A percentile compares a stretch with the other conserved stretches of the same genome.
phyloP scores from a whole-genome alignment of 2,888 invertebrate genomes.

The Amiota minor region DNA sequence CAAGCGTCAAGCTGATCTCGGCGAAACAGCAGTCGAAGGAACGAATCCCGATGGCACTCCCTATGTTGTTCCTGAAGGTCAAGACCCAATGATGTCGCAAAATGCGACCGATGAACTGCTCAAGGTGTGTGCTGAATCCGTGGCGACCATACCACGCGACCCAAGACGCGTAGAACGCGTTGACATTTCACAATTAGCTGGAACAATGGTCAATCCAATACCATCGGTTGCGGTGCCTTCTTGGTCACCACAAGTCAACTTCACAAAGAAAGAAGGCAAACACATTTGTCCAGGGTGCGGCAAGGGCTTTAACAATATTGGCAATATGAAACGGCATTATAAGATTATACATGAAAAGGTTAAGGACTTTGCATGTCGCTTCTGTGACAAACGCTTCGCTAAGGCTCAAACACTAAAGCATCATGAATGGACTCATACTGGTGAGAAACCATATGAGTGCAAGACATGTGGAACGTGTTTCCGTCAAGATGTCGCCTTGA shows the following conservation, averaged over 20 bases:
- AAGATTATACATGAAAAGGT: slow-evolving; percentile 71
- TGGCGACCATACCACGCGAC: slow-evolving; percentile 66
- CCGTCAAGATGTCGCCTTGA: slow-evolving; percentile 69
- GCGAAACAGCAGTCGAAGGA: slow-evolving; percentile 47
- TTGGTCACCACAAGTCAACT: slow-evolving; percentile 71
- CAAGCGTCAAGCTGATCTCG: slow-evolving; percentile 65
- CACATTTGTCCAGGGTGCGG: slow-evolving; percentile 70
- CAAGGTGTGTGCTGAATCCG: slow-evolving; percentile 65
- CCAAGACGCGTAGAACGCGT: slow-evolving; percentile 68
- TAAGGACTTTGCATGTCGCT: slow-evolving; percentile 69
- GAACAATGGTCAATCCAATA: slow-evolving; percentile 69
- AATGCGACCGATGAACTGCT: slow-evolving; percentile 67
- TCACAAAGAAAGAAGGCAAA: slow-evolving; percentile 71
- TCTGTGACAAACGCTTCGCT: slow-evolving; percentile 70
- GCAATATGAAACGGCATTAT: slow-evolving; percentile 69
- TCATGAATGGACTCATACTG: slow-evolving; percentile 72
- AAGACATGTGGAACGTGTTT: slow-evolving; percentile 68
- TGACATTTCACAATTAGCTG: slow-evolving; percentile 66
- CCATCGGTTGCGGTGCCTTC: slow-evolving; percentile 68
- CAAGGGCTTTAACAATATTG: slow-evolving; percentile 69
- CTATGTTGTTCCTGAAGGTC: slow-evolving; percentile 36
- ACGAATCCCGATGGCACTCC: slow-evolving; percentile 46
- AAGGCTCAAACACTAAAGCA: slow-evolving; percentile 72
- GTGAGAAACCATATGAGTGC: slow-evolving; percentile 71
- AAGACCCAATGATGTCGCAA: slow-evolving; percentile 47